Percentiles rank a stretch among this genome's conserved stretches.
Evolutionary conservation across 2,888 invertebrate species (phyloP).

Genomic region (Anthrax anthrax): DNA sequence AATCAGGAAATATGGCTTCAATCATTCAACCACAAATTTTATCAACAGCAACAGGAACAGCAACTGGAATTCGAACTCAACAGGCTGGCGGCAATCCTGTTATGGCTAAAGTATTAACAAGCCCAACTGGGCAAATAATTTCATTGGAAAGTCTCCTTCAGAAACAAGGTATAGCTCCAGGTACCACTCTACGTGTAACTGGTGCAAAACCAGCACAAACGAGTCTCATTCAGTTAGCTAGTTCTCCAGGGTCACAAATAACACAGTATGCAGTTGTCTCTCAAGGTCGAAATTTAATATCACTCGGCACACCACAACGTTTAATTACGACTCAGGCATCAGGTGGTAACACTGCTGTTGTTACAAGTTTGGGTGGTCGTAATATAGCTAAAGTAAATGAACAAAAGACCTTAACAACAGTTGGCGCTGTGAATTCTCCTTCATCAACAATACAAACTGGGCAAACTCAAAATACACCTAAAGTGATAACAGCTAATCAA

Average conservation of each 20-base stretch:
- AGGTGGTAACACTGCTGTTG: slow-evolving; percentile 6
- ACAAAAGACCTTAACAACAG: neutral
- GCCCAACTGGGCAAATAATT: slow-evolving; percentile 38
- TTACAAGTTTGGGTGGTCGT: slow-evolving; percentile 14
- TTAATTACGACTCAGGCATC: slow-evolving; percentile 20
- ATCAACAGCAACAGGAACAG: slow-evolving; percentile 6
- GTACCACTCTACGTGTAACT: slow-evolving; percentile 36
- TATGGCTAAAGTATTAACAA: slow-evolving; percentile 58
- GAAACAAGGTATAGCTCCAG: slow-evolving; percentile 19
- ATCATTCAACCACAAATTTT: slow-evolving; percentile 8
- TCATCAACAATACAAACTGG: neutral
- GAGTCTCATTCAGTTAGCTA: slow-evolving; percentile 39
- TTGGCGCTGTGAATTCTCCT: neutral
- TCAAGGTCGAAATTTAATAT: slow-evolving; percentile 35
- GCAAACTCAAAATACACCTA: slow-evolving; percentile 10
- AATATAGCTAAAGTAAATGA: neutral
- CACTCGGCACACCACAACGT: slow-evolving; percentile 22
- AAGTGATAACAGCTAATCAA: slow-evolving; percentile 16
- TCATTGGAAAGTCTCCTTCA: slow-evolving; percentile 29
- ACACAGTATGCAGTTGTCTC: slow-evolving; percentile 38
- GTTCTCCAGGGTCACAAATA: slow-evolving; percentile 23
- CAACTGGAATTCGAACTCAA: slow-evolving; percentile 12
- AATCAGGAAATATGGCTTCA: slow-evolving; percentile 8
- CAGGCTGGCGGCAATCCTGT: slow-evolving; percentile 36
- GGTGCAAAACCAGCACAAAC: slow-evolving; percentile 35